These are phyloP conservation scores for Synanthedon tipuliformis DNA, from an alignment of 2,888 invertebrate species.

Conservation along the genomic window DNA sequence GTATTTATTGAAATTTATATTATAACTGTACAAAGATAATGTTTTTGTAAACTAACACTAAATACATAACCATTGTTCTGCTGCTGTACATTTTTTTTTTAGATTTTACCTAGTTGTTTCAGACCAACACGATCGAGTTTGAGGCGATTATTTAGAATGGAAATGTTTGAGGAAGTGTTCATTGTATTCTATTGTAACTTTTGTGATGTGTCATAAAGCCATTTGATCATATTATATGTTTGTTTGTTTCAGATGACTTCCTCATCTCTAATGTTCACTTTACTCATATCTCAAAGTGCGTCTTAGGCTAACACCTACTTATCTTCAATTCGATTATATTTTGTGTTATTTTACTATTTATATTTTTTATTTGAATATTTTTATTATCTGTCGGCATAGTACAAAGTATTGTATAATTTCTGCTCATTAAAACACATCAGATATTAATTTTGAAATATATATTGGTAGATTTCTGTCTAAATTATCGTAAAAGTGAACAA, in stretches of 20 bases:
- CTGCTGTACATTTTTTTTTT: too few species aligned
- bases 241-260: slow-evolving; percentile 53
- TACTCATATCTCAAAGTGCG: slow-evolving; percentile 39
- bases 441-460: slow-evolving; percentile 30
- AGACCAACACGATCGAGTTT: too few species aligned
- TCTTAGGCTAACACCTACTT: slow-evolving; percentile 35
- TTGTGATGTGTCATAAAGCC: too few species aligned
- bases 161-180: too few species aligned
- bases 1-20: too few species aligned
- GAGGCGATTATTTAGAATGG: too few species aligned
- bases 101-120: too few species aligned
- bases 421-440: slow-evolving; percentile 27
- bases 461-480: not conserved
- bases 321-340: slow-evolving; percentile 10
- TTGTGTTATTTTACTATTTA: slow-evolving; percentile 10
- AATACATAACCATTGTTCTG: too few species aligned
- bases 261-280: slow-evolving; percentile 16
- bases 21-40: too few species aligned
- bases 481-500: slow-evolving; percentile 8
- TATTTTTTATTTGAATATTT: slow-evolving; percentile 11
- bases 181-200: too few species aligned
- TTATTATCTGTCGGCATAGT: slow-evolving; percentile 16
- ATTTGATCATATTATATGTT: not conserved
- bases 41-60: too few species aligned
- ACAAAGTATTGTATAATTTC: slow-evolving; percentile 57